Evolutionary conservation across 2,888 invertebrate genomes (phyloP).

Genomic region (Tetheella fluctuosa): DNA sequence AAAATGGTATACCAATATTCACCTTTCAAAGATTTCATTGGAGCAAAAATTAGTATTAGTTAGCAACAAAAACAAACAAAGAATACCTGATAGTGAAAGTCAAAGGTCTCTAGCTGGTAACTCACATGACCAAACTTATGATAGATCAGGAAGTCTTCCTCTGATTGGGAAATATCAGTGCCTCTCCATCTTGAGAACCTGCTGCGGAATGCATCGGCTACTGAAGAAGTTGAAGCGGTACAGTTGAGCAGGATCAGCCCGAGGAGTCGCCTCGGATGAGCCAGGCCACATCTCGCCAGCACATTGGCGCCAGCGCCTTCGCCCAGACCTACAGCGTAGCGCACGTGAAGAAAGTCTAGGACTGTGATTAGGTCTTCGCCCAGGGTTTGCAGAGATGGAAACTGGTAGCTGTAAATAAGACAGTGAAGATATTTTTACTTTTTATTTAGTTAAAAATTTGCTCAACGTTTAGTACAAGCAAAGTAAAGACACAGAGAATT

Average conservation of each 20-base stretch:
- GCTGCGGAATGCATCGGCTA: constrained; percentile 93
- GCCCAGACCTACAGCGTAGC: constrained; percentile 92
- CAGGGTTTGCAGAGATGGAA: constrained; percentile 91
- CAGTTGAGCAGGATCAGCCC: constrained; percentile 94
- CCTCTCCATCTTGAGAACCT: constrained; percentile 94
- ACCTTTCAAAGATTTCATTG: not conserved
- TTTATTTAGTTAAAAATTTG: not conserved
- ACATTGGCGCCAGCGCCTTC: constrained; percentile 96
- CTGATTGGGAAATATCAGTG: constrained; percentile 92
- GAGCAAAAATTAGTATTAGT: constrained; percentile 46
- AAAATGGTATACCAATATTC: not conserved
- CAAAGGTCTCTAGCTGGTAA: constrained; percentile 63
- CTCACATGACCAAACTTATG: constrained; percentile 97
- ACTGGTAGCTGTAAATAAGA: constrained; percentile 85
- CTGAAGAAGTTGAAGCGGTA: constrained; percentile 93
- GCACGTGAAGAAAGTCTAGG: constrained; percentile 91
- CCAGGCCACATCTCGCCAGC: constrained; percentile 92
- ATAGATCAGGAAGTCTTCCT: constrained; percentile 93
- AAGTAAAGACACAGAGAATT: no score
- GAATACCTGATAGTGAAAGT: constrained; percentile 72
- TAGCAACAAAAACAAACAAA: constrained; percentile 56
- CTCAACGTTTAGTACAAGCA: no score
- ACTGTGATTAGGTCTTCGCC: constrained; percentile 93
- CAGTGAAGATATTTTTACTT: not conserved
- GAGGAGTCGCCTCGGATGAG: constrained; percentile 90